Evolutionary conservation across 2,888 invertebrate genomes (phyloP), one percentile per base, ranked within the genome.

Genomic region (Heterodera filipjevi): DNA sequence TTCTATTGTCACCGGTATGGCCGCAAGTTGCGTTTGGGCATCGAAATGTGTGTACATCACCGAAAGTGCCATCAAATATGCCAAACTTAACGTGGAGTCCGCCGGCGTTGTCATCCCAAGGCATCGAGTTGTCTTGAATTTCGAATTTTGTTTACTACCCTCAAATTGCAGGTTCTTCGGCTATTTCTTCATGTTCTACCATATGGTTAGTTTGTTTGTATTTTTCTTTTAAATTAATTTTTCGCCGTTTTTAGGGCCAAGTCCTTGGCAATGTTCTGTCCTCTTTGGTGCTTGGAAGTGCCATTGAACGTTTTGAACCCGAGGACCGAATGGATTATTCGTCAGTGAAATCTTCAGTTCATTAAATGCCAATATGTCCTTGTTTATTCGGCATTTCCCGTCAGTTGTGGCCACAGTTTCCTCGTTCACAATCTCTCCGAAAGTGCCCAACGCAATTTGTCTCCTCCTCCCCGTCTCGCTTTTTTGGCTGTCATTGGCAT

Each of bases 21-120:
- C 95, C 16, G 97, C 96, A 2, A 96, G 96, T 0, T 96, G 96
- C 72, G 94, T 98, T 93, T 98, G 98, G 98, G 95, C 96, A 0
- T 95, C 97, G n/a, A 95, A 97, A 90, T 96, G 97, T 80, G 95
- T 95, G 1, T 98, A 98, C 90, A 92, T 98, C 82, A 97, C 97
- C 22, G 95, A 96, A 91, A 94, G 94, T 66, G 96, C 95, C 71
- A 94, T 94, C 82, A 93, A 94, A 84, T 95, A 95, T 91, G 95
- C 96, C 27, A 94, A 94, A 89, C 91, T 90, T 71, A 88, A 95
- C 81, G 94, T 87, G 35, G 89, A 89, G 85, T 89, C 44, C 93
- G 94, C 76, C 95, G 95, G 83, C 90, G 95, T 95, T 32, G 95
- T 96, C 86, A 95, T 98, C 86, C 96, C 96, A 79, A 92, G 95